Conservation (phyloP, 2,113 vertebrate genomes). For the Oryzias javanicus region DNA sequence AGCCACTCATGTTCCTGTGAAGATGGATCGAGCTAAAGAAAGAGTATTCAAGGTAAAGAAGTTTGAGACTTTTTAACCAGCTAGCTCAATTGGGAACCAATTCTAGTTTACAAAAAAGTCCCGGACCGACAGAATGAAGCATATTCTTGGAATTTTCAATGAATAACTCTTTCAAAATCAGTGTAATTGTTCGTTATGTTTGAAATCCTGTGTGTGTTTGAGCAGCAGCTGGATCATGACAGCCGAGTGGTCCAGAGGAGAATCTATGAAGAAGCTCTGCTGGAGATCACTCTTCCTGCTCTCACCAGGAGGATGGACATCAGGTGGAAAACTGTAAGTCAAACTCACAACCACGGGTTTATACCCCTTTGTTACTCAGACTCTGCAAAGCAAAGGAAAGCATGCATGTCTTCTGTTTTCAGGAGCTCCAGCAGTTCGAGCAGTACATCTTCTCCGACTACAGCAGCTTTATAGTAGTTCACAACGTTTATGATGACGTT, state of each 20-base stretch:
- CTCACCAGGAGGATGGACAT: constrained; percentile 47
- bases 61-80: background rate
- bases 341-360: background rate
- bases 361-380: background rate
- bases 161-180: background rate
- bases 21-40: constrained; percentile 48
- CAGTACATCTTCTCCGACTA: constrained; percentile 65
- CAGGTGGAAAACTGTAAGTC: constrained; percentile 51
- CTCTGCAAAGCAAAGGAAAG: background rate
- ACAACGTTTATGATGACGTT: constrained; percentile 48
- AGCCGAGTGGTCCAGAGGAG: constrained; percentile 58
- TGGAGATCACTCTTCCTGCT: constrained; percentile 55
- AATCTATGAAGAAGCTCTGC: constrained; percentile 49
- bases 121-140: no score
- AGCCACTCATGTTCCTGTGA: constrained; percentile 35
- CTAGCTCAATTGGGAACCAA: background rate
- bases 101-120: no score
- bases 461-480: constrained; percentile 61
- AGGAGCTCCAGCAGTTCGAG: constrained; percentile 65
- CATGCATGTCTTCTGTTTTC: constrained; percentile 20
- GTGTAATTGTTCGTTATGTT: background rate
- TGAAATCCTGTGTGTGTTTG: constrained; percentile 28
- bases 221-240: constrained; percentile 67
- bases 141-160: no score
- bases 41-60: constrained; percentile 60